These are phyloP conservation scores for Samia ricini DNA, from an alignment of 1,140 invertebrate genomes.

Conservation along the genomic window DNA sequence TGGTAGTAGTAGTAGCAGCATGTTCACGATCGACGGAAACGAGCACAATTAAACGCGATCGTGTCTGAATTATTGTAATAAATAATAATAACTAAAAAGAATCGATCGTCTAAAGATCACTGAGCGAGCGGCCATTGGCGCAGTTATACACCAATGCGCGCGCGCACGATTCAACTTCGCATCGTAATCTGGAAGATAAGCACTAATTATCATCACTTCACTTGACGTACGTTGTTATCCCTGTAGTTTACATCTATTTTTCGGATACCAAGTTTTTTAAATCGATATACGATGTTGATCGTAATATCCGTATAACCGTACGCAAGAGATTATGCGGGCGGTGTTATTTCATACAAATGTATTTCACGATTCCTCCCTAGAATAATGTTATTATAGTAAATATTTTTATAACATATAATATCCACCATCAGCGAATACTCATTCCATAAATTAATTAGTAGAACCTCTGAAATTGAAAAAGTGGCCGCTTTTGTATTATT, in stretches of 20 bases:
- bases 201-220: constrained; percentile 62
- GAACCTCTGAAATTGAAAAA: too few relatives aligned
- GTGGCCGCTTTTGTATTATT: too few relatives aligned
- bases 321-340: too few relatives aligned
- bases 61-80: constrained; percentile 71
- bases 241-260: constrained; percentile 46
- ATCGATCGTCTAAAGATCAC: constrained; percentile 63
- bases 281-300: too few relatives aligned
- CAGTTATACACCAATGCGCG: constrained; percentile 61
- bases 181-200: constrained; percentile 64
- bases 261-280: constrained; percentile 54
- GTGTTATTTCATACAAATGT: too few relatives aligned
- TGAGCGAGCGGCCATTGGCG: constrained; percentile 56
- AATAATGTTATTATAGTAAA: too few relatives aligned
- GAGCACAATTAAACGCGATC: constrained; percentile 70
- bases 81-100: constrained; percentile 73
- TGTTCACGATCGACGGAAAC: constrained; percentile 52
- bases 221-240: constrained; percentile 49
- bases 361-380: too few relatives aligned
- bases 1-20: constrained; percentile 5
- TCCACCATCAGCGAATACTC: too few relatives aligned
- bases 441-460: too few relatives aligned
- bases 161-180: constrained; percentile 56
- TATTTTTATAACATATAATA: too few relatives aligned
- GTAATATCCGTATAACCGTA: too few relatives aligned